Base-by-base conservation (phyloP, 2,113 vertebrate genomes). In the Glareola pratincola region DNA sequence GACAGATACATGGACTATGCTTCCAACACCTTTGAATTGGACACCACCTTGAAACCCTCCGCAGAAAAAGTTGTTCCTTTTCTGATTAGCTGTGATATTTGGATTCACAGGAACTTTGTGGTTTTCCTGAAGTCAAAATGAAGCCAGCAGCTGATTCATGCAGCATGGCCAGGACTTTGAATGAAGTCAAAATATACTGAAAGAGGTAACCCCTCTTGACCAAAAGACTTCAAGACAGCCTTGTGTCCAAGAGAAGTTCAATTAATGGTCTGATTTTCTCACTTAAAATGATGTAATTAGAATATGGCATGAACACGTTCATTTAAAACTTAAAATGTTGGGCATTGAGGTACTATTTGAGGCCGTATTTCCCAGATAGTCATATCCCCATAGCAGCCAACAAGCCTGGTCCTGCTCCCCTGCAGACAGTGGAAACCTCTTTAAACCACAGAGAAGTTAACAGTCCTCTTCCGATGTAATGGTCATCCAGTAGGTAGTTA, bases 271-370 rank as follows among this genome's bases (percentile, higher is more conserved):
- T 43, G 24, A 1, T 39, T 76, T 56, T 76, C 47, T 67, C 43
- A 22, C n/a, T 39, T 71, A 19, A 81, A 59, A 45, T n/a, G 1
- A 14, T n/a, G 14, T 14, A 19, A 9, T 1, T 50, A 79, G 11
- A 5, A 34, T 5, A 6, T 6, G 3, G 5, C 14, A 45, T 8
- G 15, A 43, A 34, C 4, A 8, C 0, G 4, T 39, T 43, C 2
- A 19, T 39, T 88, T 60, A 43, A 51, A 83, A 43, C 30, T 22
- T 34, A n/a, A 90, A 75, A 48, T 5, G 15, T 0, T 22, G 14
- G 16, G 6, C 14, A 57, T 1, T 32, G 36, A 18, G 14, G 12
- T 32, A 45, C n/a, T 29, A 29, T 8, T 45, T 30, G 6, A 54
- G 17, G 60, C 60, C 4, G 2, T 20, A 7, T 66, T 78, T 77